Percentiles rank a stretch among this genome's conserved stretches.
These are phyloP conservation scores for Wasmannia auropunctata DNA, from an alignment of 1,140 invertebrate species.

Conservation along the genomic window DNA sequence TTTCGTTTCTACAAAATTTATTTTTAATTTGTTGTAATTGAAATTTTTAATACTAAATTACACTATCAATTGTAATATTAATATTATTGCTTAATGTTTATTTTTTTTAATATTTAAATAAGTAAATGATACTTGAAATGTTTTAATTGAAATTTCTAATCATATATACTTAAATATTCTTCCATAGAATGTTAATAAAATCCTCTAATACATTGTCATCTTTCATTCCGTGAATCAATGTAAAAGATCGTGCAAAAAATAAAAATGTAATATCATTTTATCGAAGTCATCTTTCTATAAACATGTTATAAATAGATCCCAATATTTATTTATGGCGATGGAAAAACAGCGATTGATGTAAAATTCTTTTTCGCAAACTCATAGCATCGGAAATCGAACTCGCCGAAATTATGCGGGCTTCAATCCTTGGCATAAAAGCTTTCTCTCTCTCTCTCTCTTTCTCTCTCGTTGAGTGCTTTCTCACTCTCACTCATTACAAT, in stretches of 20 bases:
- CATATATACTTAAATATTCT: not conserved
- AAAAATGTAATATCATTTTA: not conserved
- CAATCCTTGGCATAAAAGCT: constrained; percentile 20
- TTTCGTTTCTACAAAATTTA: not conserved
- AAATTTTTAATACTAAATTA: not conserved
- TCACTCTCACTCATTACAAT: not conserved
- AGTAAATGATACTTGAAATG: not conserved
- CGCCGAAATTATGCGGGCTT: constrained; percentile 16
- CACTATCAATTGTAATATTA: not conserved
- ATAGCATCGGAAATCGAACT: constrained; percentile 17
- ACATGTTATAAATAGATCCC: not conserved
- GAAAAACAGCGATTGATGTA: not conserved
- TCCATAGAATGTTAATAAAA: not conserved
- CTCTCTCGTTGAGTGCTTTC: not conserved
- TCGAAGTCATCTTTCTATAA: not conserved
- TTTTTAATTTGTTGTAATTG: not conserved
- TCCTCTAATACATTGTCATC: not conserved
- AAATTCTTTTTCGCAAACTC: constrained; percentile 17
- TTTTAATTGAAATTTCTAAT: not conserved
- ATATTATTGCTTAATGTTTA: not conserved
- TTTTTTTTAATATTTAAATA: not conserved
- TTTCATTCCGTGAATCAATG: not conserved
- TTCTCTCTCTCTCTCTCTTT: not conserved
- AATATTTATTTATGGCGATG: not conserved
- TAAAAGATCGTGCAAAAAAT: not conserved